phyloP scores from a whole-genome alignment of 2,797 vertebrate genomes.

The Sebastes cheni region DNA sequence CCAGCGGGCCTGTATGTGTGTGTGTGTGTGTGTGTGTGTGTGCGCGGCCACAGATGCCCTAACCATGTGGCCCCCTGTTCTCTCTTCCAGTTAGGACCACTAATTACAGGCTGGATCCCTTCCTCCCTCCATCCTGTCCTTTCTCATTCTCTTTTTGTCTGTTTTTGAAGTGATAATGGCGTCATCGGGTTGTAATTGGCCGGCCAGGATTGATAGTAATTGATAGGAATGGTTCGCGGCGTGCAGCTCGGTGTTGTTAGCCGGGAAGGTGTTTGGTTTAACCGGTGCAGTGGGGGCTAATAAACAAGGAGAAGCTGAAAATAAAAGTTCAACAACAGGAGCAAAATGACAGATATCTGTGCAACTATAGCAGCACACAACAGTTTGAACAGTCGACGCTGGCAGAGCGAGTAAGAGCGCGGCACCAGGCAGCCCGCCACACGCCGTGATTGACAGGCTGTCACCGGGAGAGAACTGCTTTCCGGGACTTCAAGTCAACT shows the following conservation, averaged over 20 bases:
- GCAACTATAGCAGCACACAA: conserved; percentile 11
- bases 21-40: conserved; percentile 39
- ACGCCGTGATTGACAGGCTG: conserved; percentile 68
- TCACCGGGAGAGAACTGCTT: conserved; percentile 37
- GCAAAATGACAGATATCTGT: conserved; percentile 40
- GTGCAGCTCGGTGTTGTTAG: neutral
- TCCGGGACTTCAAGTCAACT: conserved; percentile 60
- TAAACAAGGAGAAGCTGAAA: conserved; percentile 43
- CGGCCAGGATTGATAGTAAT: conserved; percentile 39
- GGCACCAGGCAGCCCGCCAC: conserved; percentile 30
- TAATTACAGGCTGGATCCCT: conserved; percentile 76
- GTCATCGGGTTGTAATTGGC: conserved; percentile 41
- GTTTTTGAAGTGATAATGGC: conserved; percentile 66
- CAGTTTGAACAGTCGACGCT: conserved; percentile 39
- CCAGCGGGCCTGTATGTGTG: conserved; percentile 45
- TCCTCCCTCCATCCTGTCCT: conserved; percentile 27
- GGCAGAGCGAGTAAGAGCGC: conserved; percentile 32
- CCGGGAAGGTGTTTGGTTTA: conserved; percentile 3
- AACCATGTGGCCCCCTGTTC: conserved; percentile 79
- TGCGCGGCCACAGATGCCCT: conserved; percentile 72
- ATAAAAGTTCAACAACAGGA: conserved; percentile 40
- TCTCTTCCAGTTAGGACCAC: conserved; percentile 74
- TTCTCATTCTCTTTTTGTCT: conserved; percentile 47
- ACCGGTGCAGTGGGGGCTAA: conserved; percentile 24
- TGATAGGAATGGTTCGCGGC: conserved; percentile 15